Conservation (phyloP, 2,113 vertebrate species). For the Sebastes schlegelii region DNA sequence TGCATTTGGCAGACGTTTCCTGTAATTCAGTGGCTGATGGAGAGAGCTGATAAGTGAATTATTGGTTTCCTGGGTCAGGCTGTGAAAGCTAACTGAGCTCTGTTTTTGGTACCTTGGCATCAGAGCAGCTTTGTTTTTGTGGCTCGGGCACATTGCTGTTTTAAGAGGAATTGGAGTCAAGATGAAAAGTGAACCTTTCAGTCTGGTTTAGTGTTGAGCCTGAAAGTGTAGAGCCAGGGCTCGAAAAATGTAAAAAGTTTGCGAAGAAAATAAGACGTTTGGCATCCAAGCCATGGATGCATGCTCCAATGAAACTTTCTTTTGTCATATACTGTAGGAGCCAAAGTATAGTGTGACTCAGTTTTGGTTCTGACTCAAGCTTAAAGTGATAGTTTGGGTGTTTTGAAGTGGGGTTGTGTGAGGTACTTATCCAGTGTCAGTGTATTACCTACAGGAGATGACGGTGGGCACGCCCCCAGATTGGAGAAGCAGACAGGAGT, state of each 20-base stretch:
- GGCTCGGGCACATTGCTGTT: conserved; percentile 2
- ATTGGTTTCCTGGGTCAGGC: conserved; percentile 61
- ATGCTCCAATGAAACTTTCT: background rate
- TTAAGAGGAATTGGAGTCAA: conserved; percentile 30
- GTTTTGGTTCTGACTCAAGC: conserved; percentile 19
- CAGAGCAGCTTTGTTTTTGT: conserved; percentile 35
- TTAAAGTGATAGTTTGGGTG: no score
- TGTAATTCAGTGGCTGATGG: conserved; percentile 72
- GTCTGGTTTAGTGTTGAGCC: conserved; percentile 13
- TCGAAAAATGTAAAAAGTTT: conserved; percentile 11
- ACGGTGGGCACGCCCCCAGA: no score
- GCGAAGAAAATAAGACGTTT: conserved; percentile 16
- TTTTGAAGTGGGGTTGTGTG: no score
- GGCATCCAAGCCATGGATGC: background rate
- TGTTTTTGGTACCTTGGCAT: conserved; percentile 42
- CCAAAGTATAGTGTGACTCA: conserved; percentile 23
- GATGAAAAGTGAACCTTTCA: conserved; percentile 36
- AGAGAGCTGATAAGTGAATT: conserved; percentile 74
- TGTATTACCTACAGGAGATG: no score
- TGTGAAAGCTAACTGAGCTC: conserved; percentile 15
- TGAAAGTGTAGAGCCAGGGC: background rate
- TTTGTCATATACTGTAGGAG: conserved; percentile 12
- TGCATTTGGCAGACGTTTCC: conserved; percentile 76
- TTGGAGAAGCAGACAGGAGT: no score
- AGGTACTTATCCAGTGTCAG: no score